Evolutionary conservation across 92 coral and sea anemone species (phyloP), one percentile per base, ranked within the genome.

Genomic region (Scolanthus callimorphus): DNA sequence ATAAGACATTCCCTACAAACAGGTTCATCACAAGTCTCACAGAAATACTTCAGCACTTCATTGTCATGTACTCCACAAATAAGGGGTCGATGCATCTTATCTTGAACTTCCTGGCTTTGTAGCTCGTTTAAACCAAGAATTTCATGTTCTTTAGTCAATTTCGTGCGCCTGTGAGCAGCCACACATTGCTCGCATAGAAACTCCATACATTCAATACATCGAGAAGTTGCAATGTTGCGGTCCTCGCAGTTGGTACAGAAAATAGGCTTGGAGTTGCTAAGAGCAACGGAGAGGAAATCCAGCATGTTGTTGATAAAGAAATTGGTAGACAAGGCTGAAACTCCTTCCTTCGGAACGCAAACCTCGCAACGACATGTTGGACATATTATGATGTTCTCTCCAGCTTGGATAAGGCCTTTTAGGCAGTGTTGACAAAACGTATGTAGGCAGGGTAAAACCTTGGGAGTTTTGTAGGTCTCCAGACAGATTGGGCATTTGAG

Each of bases 251-350:
- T 91, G 1, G 97, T 83, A 49, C 97, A 91, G 46, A 73, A 63
- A 3, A 91, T 84, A 0, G 97, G 97, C 28, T 73, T 75, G 17
- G 97, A 88, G 24, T 78, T 86, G 67, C 90, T 82, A 24, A 78
- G 82, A 6, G 92, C 96, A 20, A 91, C 96, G 20, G 96, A 88
- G 13, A 91, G 85, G 31, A 91, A 91, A 53, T 91, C 97, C 51
- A 91, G 37, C 97, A 91, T 91, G 65, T 91, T 91, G 74, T 91
- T 91, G 69, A 91, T 91, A 68, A 91, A 91, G 75, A 91, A 91
- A 50, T 91, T 91, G 0, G 97, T 88, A 11, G 92, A 78, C 45
- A 91, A 47, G 1, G 95, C 89, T 6, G 88, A 69, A 38, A 91
- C 96, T 29, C 97, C 97, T 27, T 82, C 96, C 20, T 60, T 68